A percentile compares a stretch with the other conserved stretches of the same genome.
Evolutionary conservation across 2,113 vertebrate genomes (phyloP).

Genomic region (Etia nguti): DNA sequence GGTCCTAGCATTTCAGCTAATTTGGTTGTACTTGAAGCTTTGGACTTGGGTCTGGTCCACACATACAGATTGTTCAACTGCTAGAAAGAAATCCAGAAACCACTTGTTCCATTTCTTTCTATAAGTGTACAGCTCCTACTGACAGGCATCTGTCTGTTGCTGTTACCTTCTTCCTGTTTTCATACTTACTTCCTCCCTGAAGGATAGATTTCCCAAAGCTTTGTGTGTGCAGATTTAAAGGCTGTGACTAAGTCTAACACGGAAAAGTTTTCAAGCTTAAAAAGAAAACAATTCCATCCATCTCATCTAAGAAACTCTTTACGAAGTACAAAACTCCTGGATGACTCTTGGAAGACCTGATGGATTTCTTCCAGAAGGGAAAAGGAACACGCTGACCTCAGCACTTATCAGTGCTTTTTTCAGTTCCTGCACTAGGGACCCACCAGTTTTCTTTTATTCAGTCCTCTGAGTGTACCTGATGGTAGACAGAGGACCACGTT

Average conservation of each 20-base stretch:
- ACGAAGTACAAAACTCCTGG: not conserved
- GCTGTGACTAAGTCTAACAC: not conserved
- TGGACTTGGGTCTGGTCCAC: not conserved
- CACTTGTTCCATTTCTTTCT: not conserved
- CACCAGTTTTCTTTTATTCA: not conserved
- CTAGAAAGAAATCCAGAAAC: not conserved
- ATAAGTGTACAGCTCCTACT: not conserved
- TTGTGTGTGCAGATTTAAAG: not conserved
- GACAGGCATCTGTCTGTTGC: not conserved
- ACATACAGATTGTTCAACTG: not conserved
- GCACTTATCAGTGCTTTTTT: not conserved
- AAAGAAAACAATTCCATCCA: not conserved
- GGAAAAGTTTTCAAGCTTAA: not conserved
- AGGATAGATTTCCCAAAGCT: slow-evolving; percentile 21
- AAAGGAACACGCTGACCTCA: slow-evolving; percentile 6
- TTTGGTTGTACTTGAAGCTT: not conserved
- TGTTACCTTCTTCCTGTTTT: slow-evolving; percentile 53
- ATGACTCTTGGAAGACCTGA: not conserved
- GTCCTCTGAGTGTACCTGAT: not conserved
- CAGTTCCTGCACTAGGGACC: slow-evolving; percentile 8
- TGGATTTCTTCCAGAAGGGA: not conserved
- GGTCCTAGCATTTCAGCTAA: not conserved
- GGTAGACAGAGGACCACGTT: not conserved
- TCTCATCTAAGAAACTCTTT: not conserved
- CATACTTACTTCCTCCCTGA: slow-evolving; percentile 32